Conservation (phyloP, 2,888 invertebrate species). For the Fragum sueziense region DNA sequence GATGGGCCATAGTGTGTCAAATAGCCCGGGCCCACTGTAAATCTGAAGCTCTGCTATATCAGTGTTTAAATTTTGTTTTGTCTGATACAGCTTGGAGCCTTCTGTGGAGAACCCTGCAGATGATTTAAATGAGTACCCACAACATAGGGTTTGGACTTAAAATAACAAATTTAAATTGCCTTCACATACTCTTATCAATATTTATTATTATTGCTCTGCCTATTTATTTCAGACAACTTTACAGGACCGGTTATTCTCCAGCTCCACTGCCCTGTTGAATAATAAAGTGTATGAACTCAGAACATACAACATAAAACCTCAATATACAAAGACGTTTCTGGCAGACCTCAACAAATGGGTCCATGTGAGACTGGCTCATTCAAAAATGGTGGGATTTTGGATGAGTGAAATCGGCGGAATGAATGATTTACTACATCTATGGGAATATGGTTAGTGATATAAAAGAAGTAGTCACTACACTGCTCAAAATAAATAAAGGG, state of each 20-base stretch:
- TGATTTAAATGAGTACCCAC: no score
- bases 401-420: conserved; percentile 23
- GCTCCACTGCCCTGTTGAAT: not conserved
- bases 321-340: conserved; percentile 6
- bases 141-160: no score
- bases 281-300: conserved; percentile 24
- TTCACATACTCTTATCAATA: no score
- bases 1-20: no score
- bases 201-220: not conserved
- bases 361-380: conserved; percentile 3
- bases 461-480: no score
- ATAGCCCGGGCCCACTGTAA: no score
- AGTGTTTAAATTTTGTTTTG: no score
- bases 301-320: conserved; percentile 17
- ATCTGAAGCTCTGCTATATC: no score
- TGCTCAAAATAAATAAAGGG: no score
- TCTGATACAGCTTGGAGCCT: no score
- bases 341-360: not conserved
- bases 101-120: no score
- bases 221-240: not conserved
- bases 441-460: conserved; percentile 26
- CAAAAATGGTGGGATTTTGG: conserved; percentile 29
- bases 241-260: not conserved
- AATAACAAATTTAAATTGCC: no score
- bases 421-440: conserved; percentile 24